A percentile compares a stretch with the other conserved stretches of the same genome.
Conservation (phyloP, 2,113 vertebrate genomes). For the Serinus canaria region DNA sequence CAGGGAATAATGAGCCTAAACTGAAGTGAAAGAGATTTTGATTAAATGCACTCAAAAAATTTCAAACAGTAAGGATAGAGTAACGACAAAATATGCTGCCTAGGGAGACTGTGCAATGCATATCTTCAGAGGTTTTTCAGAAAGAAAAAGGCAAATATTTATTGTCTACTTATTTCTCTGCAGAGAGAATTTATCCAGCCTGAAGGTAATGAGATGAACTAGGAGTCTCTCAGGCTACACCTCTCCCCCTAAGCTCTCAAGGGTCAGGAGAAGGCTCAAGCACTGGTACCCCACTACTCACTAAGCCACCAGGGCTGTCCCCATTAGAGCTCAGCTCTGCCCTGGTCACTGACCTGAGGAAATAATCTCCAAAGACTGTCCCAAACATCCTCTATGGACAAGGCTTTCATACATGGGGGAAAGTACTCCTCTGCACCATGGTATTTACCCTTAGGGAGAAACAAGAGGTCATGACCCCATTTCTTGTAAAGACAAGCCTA, state of each 20-base stretch:
- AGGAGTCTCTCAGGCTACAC: background rate
- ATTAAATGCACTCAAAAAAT: background rate
- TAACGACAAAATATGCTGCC: background rate
- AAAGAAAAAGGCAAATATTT: background rate
- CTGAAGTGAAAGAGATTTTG: background rate
- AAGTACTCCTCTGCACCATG: background rate
- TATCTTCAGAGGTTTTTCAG: background rate
- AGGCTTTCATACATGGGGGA: background rate
- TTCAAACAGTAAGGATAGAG: background rate
- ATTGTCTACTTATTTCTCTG: background rate
- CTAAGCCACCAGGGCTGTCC: background rate
- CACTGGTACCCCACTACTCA: background rate
- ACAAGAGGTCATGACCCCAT: background rate
- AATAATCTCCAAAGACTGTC: background rate
- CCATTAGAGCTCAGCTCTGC: background rate
- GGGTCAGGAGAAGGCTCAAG: background rate
- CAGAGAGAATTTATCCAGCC: background rate
- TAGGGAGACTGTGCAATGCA: background rate
- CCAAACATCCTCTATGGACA: background rate
- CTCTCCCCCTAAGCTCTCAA: background rate
- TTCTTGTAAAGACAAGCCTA: background rate
- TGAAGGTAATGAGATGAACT: background rate
- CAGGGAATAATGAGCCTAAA: background rate
- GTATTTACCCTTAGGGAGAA: background rate
- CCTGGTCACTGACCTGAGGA: background rate